These are phyloP conservation scores for Xiphydria camelus DNA, from an alignment of 2,888 invertebrate genomes.

Conservation along the genomic window DNA sequence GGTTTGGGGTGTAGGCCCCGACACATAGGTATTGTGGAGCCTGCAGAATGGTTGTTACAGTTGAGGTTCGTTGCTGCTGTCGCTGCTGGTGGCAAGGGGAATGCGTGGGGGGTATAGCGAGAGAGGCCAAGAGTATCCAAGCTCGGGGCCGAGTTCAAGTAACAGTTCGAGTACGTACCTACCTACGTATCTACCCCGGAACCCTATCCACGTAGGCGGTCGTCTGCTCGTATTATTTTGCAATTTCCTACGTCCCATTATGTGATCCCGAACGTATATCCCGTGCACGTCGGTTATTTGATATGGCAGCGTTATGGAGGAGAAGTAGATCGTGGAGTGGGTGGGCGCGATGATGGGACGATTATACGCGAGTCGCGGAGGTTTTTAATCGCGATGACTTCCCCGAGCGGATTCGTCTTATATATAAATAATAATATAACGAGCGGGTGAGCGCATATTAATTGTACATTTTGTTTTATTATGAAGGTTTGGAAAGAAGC, in stretches of 20 bases:
- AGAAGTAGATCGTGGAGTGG: too few relatives aligned
- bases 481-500: too few relatives aligned
- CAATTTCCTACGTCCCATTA: constrained; percentile 2
- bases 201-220: constrained; percentile 5
- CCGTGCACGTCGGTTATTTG: constrained; percentile 1
- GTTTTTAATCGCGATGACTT: too few relatives aligned
- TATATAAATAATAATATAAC: too few relatives aligned
- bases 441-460: too few relatives aligned
- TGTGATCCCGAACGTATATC: constrained; percentile 1
- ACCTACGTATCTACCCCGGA: background rate
- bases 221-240: constrained; percentile 2
- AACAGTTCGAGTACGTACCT: constrained; percentile 11
- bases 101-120: constrained; percentile 1
- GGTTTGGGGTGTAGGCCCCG: constrained; percentile 13
- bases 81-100: background rate
- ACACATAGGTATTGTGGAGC: constrained; percentile 33
- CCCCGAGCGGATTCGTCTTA: too few relatives aligned
- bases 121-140: constrained; percentile 4
- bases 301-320: too few relatives aligned
- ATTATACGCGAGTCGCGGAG: too few relatives aligned
- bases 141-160: constrained; percentile 21
- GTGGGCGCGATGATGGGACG: too few relatives aligned
- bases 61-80: constrained; percentile 29
- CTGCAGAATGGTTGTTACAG: constrained; percentile 36
- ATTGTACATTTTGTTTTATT: too few relatives aligned